A percentile compares a stretch with the other conserved stretches of the same genome.
Evolutionary conservation across 2,888 invertebrate species (phyloP).

Genomic region (Tanaodytes sp.): DNA sequence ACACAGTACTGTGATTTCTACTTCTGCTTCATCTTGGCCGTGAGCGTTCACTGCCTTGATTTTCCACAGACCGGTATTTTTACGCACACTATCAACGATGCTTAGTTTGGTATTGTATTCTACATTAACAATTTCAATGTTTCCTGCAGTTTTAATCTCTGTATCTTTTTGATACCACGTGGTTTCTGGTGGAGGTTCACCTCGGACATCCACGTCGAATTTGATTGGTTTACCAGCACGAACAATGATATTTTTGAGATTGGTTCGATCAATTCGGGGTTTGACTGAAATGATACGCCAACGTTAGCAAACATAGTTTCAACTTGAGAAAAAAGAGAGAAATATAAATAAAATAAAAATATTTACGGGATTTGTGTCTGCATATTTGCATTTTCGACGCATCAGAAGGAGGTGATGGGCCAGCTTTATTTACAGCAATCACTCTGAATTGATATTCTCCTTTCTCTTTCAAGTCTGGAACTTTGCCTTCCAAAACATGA

Average conservation of each 20-base stretch:
- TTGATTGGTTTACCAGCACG: slow-evolving; percentile 93
- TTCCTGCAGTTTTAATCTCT: slow-evolving; percentile 82
- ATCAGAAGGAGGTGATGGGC: slow-evolving; percentile 90
- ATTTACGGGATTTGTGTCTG: slow-evolving; percentile 89
- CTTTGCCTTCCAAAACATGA: slow-evolving; percentile 82
- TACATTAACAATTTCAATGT: slow-evolving; percentile 85
- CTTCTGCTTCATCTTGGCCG: slow-evolving; percentile 93
- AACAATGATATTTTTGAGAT: slow-evolving; percentile 89
- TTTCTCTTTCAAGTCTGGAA: slow-evolving; percentile 89
- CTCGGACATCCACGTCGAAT: slow-evolving; percentile 93
- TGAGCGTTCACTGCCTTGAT: slow-evolving; percentile 92
- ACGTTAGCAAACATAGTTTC: too few species aligned
- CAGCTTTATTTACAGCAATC: slow-evolving; percentile 94
- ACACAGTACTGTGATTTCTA: slow-evolving; percentile 92
- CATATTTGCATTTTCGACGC: slow-evolving; percentile 91
- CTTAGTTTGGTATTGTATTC: slow-evolving; percentile 92
- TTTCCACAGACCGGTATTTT: slow-evolving; percentile 92
- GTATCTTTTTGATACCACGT: slow-evolving; percentile 90
- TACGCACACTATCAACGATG: slow-evolving; percentile 84
- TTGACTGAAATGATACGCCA: too few species aligned
- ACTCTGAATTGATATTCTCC: slow-evolving; percentile 94
- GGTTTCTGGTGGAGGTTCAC: slow-evolving; percentile 95
- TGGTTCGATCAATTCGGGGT: slow-evolving; percentile 96
- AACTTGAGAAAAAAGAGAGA: background rate
- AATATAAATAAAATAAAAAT: too few species aligned